phyloP scores from a whole-genome alignment of 2,113 vertebrate species.

The Hemiscyllium ocellatum region DNA sequence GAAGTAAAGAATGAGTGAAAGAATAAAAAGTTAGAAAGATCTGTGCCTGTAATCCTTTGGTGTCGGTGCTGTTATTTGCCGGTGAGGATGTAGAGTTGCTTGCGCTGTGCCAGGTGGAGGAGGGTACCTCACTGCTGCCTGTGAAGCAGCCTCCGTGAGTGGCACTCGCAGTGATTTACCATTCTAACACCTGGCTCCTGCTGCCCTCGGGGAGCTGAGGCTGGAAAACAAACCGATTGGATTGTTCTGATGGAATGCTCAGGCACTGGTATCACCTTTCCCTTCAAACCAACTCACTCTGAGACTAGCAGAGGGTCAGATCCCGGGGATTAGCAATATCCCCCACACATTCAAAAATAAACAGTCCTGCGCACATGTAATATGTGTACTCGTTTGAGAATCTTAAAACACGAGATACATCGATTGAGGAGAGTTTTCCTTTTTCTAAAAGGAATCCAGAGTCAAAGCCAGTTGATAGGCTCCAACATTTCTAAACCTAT shows the following conservation, averaged over 20 bases:
- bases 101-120: too few relatives aligned
- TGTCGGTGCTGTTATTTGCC: not conserved
- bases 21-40: too few relatives aligned
- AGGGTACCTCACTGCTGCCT: too few relatives aligned
- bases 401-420: not conserved
- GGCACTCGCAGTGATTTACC: not conserved
- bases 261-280: not conserved
- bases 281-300: constrained; percentile 4
- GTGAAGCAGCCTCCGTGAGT: not conserved
- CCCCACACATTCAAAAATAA: not conserved
- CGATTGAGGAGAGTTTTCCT: too few relatives aligned
- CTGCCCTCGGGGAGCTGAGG: not conserved
- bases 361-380: not conserved
- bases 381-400: not conserved
- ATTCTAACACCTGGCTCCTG: not conserved
- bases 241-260: not conserved
- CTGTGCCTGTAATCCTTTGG: too few relatives aligned
- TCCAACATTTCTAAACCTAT: not conserved
- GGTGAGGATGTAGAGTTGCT: not conserved
- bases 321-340: not conserved
- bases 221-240: constrained; percentile 25
- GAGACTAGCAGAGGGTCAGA: not conserved
- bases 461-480: not conserved
- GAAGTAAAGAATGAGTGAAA: not conserved
- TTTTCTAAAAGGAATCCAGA: not conserved